A percentile compares a stretch with the other conserved stretches of the same genome.
phyloP scores from a whole-genome alignment of 2,888 invertebrate species.

The Scotopteryx bipunctaria region DNA sequence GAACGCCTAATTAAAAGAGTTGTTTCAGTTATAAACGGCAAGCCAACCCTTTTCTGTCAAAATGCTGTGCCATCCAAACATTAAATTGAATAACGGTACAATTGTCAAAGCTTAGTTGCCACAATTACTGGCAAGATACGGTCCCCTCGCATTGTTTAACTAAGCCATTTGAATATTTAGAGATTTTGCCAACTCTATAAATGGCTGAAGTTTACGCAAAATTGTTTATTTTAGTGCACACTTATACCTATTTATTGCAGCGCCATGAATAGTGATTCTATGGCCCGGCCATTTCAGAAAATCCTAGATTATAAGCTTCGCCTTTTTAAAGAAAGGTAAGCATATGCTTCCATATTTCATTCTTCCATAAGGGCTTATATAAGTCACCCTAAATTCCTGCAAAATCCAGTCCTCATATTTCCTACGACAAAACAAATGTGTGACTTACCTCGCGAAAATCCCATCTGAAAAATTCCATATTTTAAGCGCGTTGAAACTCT shows the following conservation, averaged over 20 bases:
- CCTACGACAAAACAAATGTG: slow-evolving; percentile 23
- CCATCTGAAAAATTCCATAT: slow-evolving; percentile 29
- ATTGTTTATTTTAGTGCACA: slow-evolving; percentile 23
- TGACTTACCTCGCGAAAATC: slow-evolving; percentile 22
- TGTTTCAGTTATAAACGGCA: slow-evolving; percentile 1
- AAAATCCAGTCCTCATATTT: slow-evolving; percentile 22
- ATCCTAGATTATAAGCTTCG: not conserved
- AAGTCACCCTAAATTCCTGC: slow-evolving; percentile 13
- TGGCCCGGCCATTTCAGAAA: not conserved
- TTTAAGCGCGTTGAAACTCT: slow-evolving; percentile 25
- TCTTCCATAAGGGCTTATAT: slow-evolving; percentile 9
- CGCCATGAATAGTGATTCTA: not conserved
- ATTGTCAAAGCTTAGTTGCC: slow-evolving; percentile 33
- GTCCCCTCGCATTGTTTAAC: slow-evolving; percentile 50
- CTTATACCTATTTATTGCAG: slow-evolving; percentile 1
- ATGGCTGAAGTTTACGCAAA: slow-evolving; percentile 18
- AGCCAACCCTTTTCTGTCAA: slow-evolving; percentile 1
- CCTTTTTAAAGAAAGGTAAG: not conserved
- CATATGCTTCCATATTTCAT: slow-evolving; percentile 5
- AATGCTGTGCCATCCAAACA: slow-evolving; percentile 18
- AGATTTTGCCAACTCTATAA: slow-evolving; percentile 24
- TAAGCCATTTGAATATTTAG: slow-evolving; percentile 38
- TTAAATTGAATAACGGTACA: slow-evolving; percentile 32
- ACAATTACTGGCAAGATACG: slow-evolving; percentile 57
- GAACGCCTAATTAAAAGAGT: too few species aligned